Conservation (phyloP, 92 coral and sea anemone species). For the Blastomussa wellsi region DNA sequence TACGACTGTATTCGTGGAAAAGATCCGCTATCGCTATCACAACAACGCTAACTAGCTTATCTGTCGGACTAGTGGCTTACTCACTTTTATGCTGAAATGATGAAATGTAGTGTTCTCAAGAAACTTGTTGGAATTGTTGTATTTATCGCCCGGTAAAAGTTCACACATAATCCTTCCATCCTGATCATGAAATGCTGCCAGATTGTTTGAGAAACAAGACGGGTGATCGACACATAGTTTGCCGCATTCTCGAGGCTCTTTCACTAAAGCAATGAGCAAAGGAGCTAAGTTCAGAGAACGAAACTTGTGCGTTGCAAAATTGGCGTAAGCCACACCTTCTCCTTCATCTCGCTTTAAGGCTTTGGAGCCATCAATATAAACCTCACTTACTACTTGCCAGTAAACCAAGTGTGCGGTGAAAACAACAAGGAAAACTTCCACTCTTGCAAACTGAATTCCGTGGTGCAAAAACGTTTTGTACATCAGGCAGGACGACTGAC, state of each 20-base stretch:
- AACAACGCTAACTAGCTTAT: too few relatives aligned
- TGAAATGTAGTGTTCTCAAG: not conserved
- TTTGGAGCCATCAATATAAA: not conserved
- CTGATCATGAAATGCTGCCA: not conserved
- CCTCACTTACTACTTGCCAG: not conserved
- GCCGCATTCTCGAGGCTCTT: not conserved
- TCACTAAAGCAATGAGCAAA: not conserved
- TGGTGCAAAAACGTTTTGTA: too few relatives aligned
- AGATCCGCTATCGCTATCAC: too few relatives aligned
- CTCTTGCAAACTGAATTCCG: not conserved
- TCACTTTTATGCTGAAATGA: conserved; percentile 5
- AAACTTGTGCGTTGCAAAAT: conserved; percentile 15
- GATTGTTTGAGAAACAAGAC: not conserved
- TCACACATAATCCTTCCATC: not conserved
- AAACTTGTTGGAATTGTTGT: not conserved
- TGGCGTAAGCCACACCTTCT: conserved; percentile 7
- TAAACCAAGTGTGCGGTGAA: not conserved
- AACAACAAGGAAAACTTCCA: not conserved
- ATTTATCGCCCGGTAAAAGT: conserved; percentile 11
- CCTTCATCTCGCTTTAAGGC: conserved; percentile 1
- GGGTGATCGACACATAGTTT: conserved; percentile 10
- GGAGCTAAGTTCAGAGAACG: conserved; percentile 1
- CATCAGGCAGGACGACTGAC: too few relatives aligned
- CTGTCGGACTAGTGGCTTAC: too few relatives aligned
- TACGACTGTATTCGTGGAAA: too few relatives aligned